A percentile compares a stretch with the other conserved stretches of the same genome.
phyloP scores from a whole-genome alignment of 2,113 vertebrate genomes.

The Sturnira hondurensis region DNA sequence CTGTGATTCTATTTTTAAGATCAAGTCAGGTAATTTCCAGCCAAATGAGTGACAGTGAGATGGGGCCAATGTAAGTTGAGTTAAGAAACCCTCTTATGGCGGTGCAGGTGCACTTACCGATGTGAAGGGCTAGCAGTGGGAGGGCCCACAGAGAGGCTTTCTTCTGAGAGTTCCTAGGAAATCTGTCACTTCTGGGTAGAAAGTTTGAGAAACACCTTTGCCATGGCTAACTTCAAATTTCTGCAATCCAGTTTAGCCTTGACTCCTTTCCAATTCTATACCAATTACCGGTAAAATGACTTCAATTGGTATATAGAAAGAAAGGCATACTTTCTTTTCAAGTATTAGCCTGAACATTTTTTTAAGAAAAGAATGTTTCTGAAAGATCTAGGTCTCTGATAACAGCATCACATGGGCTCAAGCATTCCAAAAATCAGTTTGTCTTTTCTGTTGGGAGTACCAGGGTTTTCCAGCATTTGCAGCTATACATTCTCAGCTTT shows the following conservation, averaged over 20 bases:
- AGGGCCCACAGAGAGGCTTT: fast-evolving
- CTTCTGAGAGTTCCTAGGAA: background rate
- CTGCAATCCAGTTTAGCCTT: background rate
- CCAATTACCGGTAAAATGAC: background rate
- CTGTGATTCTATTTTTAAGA: background rate
- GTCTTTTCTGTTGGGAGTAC: fast-evolving
- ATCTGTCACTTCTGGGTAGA: fast-evolving
- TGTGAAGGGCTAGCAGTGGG: background rate
- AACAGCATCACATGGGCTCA: background rate
- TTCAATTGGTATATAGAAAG: background rate
- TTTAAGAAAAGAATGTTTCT: background rate
- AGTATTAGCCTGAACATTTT: background rate
- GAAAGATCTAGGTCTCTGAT: constrained; percentile 38
- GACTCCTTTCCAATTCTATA: background rate
- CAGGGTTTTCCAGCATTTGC: background rate
- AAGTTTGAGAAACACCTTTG: background rate
- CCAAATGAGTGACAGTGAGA: background rate
- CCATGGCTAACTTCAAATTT: background rate
- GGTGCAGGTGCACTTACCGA: fast-evolving
- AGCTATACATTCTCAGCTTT: background rate
- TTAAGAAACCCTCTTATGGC: background rate
- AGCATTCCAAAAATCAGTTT: background rate
- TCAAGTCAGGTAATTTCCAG: background rate
- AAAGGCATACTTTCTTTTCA: background rate
- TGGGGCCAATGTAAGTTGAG: background rate